Evolutionary conservation across 2,113 vertebrate species (phyloP).

Genomic region (Brienomyrus longianalis): DNA sequence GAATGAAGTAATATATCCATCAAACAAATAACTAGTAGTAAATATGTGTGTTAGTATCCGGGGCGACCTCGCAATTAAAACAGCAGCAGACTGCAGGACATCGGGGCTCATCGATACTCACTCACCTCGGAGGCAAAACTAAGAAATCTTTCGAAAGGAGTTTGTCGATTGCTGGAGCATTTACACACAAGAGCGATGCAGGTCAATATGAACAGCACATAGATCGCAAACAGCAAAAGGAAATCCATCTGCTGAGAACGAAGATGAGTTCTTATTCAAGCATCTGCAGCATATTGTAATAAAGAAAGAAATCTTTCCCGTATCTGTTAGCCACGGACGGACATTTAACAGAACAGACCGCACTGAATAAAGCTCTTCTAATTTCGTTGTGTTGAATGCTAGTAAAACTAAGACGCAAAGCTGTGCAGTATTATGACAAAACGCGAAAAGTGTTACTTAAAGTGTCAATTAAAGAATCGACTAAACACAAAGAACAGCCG

Average conservation of each 20-base stretch:
- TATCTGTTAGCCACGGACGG: not conserved
- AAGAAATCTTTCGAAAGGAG: constrained; percentile 39
- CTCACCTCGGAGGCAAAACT: constrained; percentile 47
- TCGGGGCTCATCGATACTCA: not conserved
- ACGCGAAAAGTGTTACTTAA: not conserved
- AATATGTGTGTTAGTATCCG: not conserved
- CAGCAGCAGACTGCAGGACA: not conserved
- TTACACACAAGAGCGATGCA: constrained; percentile 56
- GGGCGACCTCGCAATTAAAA: not conserved
- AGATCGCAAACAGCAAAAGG: constrained; percentile 71
- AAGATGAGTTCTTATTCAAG: not conserved
- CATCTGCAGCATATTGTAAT: not conserved
- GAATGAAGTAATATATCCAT: not conserved
- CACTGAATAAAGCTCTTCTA: not conserved
- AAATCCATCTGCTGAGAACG: constrained; percentile 74
- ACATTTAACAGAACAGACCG: not conserved
- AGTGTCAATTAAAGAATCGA: not conserved
- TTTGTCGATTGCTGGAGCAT: constrained; percentile 58
- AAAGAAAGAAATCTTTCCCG: not conserved
- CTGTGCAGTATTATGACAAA: not conserved
- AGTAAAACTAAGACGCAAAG: not conserved
- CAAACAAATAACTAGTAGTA: not conserved
- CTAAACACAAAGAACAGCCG: not conserved
- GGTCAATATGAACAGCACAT: constrained; percentile 60
- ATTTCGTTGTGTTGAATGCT: not conserved